phyloP scores from a whole-genome alignment of 2,113 vertebrate genomes.

The Muntiacus muntjak region DNA sequence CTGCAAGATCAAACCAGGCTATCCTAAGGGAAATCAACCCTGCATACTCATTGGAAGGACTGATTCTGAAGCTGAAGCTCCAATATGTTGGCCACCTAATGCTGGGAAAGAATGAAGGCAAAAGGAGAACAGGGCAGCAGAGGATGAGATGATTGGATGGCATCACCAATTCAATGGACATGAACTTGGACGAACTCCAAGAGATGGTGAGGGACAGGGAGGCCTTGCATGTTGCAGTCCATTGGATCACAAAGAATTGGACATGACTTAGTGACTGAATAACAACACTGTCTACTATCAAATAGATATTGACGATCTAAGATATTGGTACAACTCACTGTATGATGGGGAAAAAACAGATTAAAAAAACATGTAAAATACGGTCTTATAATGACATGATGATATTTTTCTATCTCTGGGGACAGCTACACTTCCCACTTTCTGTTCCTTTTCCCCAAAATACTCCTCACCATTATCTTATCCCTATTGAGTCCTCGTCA shows the following conservation, averaged over 20 bases:
- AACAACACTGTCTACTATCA: not conserved
- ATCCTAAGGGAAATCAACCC: not conserved
- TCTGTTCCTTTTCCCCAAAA: not conserved
- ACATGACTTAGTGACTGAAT: not conserved
- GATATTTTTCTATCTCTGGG: not conserved
- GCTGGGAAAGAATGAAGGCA: not conserved
- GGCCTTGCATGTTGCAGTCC: not conserved
- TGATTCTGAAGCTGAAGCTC: not conserved
- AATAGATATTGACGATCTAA: not conserved
- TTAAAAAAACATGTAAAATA: not conserved
- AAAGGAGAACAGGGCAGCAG: not conserved
- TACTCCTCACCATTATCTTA: not conserved
- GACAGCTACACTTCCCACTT: not conserved
- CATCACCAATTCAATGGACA: not conserved
- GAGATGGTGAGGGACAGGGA: not conserved
- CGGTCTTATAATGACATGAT: not conserved
- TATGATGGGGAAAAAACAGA: not conserved
- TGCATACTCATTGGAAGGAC: not conserved
- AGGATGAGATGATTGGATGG: not conserved
- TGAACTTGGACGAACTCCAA: not conserved
- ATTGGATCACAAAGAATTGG: not conserved
- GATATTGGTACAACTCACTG: not conserved
- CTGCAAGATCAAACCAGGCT: not conserved
- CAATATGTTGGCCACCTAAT: not conserved
- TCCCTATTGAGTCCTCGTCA: not conserved